Percentiles rank a stretch among this genome's conserved stretches.
Conservation (phyloP, 2,113 vertebrate genomes). For the Laterallus jamaicensis region DNA sequence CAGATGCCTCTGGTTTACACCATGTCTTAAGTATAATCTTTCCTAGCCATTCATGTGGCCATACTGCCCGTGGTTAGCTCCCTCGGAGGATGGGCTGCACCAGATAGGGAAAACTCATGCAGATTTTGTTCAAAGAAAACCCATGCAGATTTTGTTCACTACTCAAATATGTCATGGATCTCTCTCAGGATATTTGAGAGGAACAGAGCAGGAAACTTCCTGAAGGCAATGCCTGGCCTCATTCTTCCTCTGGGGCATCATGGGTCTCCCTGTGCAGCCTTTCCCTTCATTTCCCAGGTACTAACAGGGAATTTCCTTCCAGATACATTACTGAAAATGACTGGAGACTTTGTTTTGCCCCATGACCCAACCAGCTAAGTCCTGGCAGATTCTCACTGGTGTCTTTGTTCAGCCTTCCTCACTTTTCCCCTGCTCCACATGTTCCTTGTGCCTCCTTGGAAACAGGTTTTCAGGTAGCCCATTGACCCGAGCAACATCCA, state of each 20-base stretch:
- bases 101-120: not conserved
- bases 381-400: not conserved
- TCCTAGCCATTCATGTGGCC: not conserved
- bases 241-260: not conserved
- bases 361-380: not conserved
- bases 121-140: not conserved
- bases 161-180: not conserved
- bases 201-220: not conserved
- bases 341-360: not conserved
- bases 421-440: not conserved
- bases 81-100: accelerated
- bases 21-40: not conserved
- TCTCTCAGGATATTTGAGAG: not conserved
- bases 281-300: not conserved
- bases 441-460: not conserved
- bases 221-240: not conserved
- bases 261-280: not conserved
- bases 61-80: not conserved
- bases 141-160: not conserved
- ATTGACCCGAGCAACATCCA: not conserved
- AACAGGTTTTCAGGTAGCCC: not conserved
- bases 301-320: not conserved
- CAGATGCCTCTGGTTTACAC: not conserved
- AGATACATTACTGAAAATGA: not conserved
- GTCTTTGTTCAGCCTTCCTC: not conserved